These are phyloP conservation scores for Aleiodes alternator DNA, from an alignment of 2,888 invertebrate genomes.

Conservation along the genomic window DNA sequence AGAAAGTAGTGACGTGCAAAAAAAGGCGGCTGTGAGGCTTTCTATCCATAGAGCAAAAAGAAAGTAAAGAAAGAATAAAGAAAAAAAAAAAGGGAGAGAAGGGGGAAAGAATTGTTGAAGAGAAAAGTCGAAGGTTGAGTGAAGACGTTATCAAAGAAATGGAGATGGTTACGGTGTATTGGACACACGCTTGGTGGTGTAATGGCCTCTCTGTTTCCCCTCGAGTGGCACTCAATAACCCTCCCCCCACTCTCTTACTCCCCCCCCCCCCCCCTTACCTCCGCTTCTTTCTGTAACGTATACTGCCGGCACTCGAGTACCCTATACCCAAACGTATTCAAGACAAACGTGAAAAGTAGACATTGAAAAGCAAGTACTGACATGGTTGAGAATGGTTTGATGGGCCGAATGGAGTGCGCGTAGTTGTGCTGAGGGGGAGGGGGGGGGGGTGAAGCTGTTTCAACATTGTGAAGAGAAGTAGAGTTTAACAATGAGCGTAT, in stretches of 20 bases:
- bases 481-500: conserved; percentile 66
- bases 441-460: conserved; percentile 35
- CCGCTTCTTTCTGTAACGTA: conserved; percentile 39
- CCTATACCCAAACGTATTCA: conserved; percentile 31
- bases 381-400: conserved; percentile 23
- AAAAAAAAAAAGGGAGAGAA: not conserved
- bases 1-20: conserved; percentile 35
- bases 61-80: conserved; percentile 8
- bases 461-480: conserved; percentile 26
- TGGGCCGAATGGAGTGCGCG: not conserved
- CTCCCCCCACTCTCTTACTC: conserved; percentile 6
- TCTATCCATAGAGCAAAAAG: conserved; percentile 24
- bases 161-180: conserved; percentile 36
- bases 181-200: conserved; percentile 35
- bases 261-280: too few relatives aligned
- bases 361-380: conserved; percentile 25
- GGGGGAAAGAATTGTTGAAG: not conserved
- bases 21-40: conserved; percentile 13
- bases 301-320: conserved; percentile 40
- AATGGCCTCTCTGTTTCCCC: conserved; percentile 49
- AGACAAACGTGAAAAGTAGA: conserved; percentile 33
- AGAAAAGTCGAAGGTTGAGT: conserved; percentile 30
- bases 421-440: conserved; percentile 4
- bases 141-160: conserved; percentile 53
- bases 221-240: conserved; percentile 50